Conservation (phyloP, 2,797 vertebrate species). For the Merluccius polli region DNA sequence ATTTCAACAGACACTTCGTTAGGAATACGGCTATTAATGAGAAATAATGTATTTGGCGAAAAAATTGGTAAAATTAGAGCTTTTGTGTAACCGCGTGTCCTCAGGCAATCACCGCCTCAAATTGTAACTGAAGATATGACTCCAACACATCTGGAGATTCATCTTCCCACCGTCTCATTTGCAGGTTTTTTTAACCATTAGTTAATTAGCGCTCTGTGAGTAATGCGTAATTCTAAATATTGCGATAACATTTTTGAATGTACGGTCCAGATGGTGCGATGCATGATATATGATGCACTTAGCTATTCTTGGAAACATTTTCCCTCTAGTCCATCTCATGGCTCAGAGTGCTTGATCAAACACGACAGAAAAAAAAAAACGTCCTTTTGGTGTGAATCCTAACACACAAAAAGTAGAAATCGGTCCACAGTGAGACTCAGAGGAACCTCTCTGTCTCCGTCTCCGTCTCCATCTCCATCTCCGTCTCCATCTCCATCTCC, state of each 20-base stretch:
- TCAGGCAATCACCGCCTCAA: conserved; percentile 54
- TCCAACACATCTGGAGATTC: conserved; percentile 61
- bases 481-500: neutral
- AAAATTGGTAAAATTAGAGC: conserved; percentile 67
- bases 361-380: conserved; percentile 52
- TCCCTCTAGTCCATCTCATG: conserved; percentile 66
- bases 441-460: neutral
- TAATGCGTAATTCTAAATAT: conserved; percentile 74
- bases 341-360: conserved; percentile 63
- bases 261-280: conserved; percentile 67
- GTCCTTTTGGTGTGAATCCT: conserved; percentile 52
- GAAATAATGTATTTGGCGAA: conserved; percentile 55
- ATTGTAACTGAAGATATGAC: conserved; percentile 67
- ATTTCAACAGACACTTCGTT: conserved; percentile 33
- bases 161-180: conserved; percentile 64
- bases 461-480: too few species aligned
- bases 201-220: conserved; percentile 75
- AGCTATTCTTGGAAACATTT: conserved; percentile 75
- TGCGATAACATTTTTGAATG: conserved; percentile 75
- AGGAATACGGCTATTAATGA: conserved; percentile 42
- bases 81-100: conserved; percentile 52
- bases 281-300: conserved; percentile 74
- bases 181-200: conserved; percentile 61
- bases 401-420: conserved; percentile 29
- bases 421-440: neutral